Conservation (phyloP, 2,797 vertebrate genomes). For the Anguilla marmorata region DNA sequence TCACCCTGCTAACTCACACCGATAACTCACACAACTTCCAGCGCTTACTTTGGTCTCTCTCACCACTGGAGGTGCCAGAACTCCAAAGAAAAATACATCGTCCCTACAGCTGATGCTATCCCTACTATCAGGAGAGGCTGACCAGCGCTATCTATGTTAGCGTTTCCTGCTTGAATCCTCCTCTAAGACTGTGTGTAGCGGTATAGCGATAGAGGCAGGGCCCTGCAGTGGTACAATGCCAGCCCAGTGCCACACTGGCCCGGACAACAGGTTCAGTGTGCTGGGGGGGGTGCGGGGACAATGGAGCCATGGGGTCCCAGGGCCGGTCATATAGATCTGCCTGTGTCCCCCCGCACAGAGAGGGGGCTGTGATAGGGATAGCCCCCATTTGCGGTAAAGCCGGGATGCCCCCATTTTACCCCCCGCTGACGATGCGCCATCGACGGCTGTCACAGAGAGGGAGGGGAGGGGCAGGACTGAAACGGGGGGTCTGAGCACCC, state of each 20-base stretch:
- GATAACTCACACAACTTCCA: too few relatives aligned
- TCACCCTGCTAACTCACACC: too few relatives aligned
- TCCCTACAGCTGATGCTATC: background rate
- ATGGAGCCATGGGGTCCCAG: slow-evolving; percentile 1
- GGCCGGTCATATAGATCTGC: background rate
- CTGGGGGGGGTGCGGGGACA: background rate
- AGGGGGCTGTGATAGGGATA: background rate
- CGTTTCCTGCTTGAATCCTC: background rate
- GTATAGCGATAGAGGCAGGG: background rate
- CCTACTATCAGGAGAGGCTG: background rate
- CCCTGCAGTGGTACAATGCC: background rate
- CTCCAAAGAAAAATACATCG: background rate
- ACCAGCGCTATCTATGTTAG: background rate
- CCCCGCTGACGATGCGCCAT: background rate
- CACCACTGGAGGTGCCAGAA: background rate
- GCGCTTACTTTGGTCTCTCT: background rate
- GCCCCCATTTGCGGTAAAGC: background rate
- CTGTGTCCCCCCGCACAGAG: background rate
- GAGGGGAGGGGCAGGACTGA: background rate
- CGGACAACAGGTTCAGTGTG: background rate
- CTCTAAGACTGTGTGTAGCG: background rate
- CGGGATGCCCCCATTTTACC: background rate
- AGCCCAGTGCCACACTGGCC: background rate
- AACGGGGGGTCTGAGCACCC: background rate
- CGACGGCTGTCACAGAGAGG: background rate